Percentiles rank a stretch among this genome's conserved stretches.
Conservation (phyloP, 2,113 vertebrate genomes). For the Brachyhypopomus occidentalis region DNA sequence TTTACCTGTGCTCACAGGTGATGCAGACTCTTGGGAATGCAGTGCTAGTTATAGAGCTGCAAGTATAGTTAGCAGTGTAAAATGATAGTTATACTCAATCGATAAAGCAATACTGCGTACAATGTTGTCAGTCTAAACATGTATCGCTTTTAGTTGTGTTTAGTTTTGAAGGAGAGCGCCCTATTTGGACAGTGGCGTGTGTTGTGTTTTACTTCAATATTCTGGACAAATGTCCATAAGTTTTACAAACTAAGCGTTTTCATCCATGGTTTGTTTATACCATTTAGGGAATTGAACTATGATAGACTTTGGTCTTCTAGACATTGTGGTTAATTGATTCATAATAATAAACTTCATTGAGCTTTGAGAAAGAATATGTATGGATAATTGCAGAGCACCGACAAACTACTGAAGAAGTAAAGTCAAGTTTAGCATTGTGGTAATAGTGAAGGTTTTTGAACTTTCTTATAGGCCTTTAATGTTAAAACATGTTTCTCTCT, state of each 20-base stretch:
- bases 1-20: conserved; percentile 37
- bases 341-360: no score
- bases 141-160: no score
- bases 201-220: background rate
- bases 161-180: background rate
- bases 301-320: background rate
- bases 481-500: no score
- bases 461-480: no score
- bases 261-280: background rate
- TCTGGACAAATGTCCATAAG: background rate
- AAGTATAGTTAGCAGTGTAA: background rate
- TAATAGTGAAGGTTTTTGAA: no score
- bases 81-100: background rate
- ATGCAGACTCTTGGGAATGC: background rate
- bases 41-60: background rate
- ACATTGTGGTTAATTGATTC: no score
- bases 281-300: background rate
- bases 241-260: background rate
- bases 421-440: no score
- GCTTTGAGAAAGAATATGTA: no score
- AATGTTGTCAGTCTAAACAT: no score
- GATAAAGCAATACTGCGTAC: background rate
- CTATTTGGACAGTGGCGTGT: background rate
- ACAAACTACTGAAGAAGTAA: no score
- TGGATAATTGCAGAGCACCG: no score